phyloP scores from a whole-genome alignment of 2,113 vertebrate genomes.

The Oceanites oceanicus region DNA sequence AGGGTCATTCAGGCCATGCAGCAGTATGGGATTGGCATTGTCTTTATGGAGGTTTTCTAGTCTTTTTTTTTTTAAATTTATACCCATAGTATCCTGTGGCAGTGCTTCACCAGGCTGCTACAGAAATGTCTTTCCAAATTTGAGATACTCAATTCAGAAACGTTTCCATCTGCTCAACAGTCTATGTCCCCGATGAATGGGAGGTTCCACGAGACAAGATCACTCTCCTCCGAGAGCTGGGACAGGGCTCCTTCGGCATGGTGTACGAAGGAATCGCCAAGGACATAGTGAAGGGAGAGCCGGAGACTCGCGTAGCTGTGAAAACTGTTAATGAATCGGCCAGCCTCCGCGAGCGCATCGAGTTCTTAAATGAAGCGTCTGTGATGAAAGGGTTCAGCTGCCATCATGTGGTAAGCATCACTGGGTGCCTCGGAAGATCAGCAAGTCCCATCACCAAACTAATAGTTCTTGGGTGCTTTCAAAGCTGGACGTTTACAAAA shows the following conservation, averaged over 20 bases:
- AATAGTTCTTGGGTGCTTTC: not conserved
- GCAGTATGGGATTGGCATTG: not conserved
- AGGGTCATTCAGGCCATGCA: rapidly evolving
- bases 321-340: constrained; percentile 96
- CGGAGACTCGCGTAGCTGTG: constrained; percentile 87
- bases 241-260: constrained; percentile 98
- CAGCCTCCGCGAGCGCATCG: constrained; percentile 93
- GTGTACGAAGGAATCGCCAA: constrained; percentile 94
- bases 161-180: constrained; percentile 47
- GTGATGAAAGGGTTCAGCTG: constrained; percentile 99
- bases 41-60: not conserved
- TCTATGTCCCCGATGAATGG: constrained; percentile 96
- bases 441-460: not conserved
- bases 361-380: constrained; percentile 96
- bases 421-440: not conserved
- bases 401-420: constrained; percentile 90
- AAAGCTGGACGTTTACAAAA: not conserved
- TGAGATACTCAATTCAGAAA: not conserved
- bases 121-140: not conserved
- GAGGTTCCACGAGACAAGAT: constrained; percentile 95
- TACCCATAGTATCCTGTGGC: not conserved
- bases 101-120: not conserved
- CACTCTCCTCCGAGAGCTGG: constrained; percentile 86
- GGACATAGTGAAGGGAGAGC: constrained; percentile 92
- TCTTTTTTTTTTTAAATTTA: no score